Evolutionary conservation across 2,888 invertebrate species (phyloP), one percentile per base, ranked within the genome.

Genomic region (Callinectes sapidus): DNA sequence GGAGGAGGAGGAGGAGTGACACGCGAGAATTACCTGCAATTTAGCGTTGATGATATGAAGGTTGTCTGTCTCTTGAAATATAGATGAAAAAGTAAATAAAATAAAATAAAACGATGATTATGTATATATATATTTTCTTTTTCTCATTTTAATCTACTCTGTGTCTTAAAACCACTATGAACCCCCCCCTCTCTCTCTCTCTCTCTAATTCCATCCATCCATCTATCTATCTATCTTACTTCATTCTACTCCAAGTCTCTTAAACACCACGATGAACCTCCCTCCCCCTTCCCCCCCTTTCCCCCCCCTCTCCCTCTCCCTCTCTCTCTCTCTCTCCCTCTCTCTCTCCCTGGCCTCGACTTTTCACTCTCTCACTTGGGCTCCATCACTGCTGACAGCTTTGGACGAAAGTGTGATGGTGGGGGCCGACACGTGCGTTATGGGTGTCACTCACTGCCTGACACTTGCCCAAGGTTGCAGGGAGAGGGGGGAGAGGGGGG

Each of bases 281-380:
- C 39, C 5, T 39, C 39, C 39, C 18, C 18, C 10, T 1, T 61
- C 61, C 18, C 61, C 18, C 61, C 18, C 61, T 61, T 18, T 61
- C 28, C 10, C 71, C 28, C 10, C 71, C 10, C 87, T 35, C 87
- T 87, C 87, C 39, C 87, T 87, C 87, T 87, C 87, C 18, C 87
- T 87, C 87, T 39, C 87, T 87, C 87, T 35, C 87, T 39, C 87
- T 39, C 87, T 87, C 87, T 87, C 87, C 18, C 87, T 87, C 87
- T 39, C 87, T 39, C 35, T 39, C 87, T 39, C 87, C 18, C 39
- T 39, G 23, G 39, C 87, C 48, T 48, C 48, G 42, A n/a, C 42
- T 87, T n/a, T 39, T 86, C 86, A 28, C 32, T 35, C 32, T 35
- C 42, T 42, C 42, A 39, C 18, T 23, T 32, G 2, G 86, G 5